Conservation (phyloP, 2,888 invertebrate species). For the Drosophila quinaria region DNA sequence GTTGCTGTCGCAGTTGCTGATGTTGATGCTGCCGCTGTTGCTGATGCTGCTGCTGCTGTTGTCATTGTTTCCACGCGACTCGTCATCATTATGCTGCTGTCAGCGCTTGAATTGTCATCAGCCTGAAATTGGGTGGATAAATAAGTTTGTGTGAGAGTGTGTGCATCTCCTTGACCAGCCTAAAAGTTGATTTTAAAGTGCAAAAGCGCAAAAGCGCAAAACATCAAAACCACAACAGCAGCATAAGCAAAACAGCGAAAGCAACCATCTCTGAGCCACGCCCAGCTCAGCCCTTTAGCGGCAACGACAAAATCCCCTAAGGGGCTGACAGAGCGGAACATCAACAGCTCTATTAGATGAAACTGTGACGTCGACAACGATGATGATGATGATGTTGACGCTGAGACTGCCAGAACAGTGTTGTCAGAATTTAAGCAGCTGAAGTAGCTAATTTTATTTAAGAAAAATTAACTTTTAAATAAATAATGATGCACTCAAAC, state of each 20-base stretch:
- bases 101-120: constrained; percentile 63
- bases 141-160: constrained; percentile 23
- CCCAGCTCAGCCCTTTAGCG: constrained; percentile 14
- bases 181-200: constrained; percentile 60
- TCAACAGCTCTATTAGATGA: constrained; percentile 79
- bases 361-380: constrained; percentile 28
- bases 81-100: constrained; percentile 71
- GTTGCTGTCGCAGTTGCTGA: constrained; percentile 25
- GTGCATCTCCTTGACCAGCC: constrained; percentile 38
- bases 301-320: constrained; percentile 70
- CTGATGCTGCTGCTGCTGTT: constrained; percentile 29
- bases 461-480: no score
- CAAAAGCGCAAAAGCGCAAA: constrained; percentile 64
- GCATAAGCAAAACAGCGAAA: constrained; percentile 4
- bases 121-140: constrained; percentile 50
- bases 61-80: constrained; percentile 61
- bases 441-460: background rate
- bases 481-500: no score
- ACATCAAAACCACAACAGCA: constrained; percentile 77
- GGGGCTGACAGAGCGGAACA: constrained; percentile 75
- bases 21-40: constrained; percentile 17
- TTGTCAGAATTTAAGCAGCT: background rate
- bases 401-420: constrained; percentile 30
- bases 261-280: constrained; percentile 48
- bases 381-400: constrained; percentile 15